Percentiles rank a stretch among this genome's conserved stretches.
Conservation (phyloP, 2,113 vertebrate species). For the Brachirus orientalis region DNA sequence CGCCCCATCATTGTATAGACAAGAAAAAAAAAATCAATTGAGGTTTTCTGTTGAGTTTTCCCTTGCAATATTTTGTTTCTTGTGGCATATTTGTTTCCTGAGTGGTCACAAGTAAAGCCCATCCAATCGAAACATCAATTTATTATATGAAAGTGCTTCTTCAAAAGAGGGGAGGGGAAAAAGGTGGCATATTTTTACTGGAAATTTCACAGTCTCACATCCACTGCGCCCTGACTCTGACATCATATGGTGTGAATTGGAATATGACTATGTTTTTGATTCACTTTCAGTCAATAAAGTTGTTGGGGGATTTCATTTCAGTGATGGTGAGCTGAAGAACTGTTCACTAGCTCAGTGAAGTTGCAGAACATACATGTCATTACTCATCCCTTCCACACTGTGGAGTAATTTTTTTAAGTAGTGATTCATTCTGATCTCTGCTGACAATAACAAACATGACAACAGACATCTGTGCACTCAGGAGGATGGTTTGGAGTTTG, state of each 20-base stretch:
- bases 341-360: constrained; percentile 44
- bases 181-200: constrained; percentile 69
- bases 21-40: constrained; percentile 76
- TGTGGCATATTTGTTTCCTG: constrained; percentile 83
- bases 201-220: constrained; percentile 78
- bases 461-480: too few relatives aligned
- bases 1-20: constrained; percentile 21
- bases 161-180: constrained; percentile 18
- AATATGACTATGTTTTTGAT: constrained; percentile 68
- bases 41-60: constrained; percentile 74
- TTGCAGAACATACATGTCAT: constrained; percentile 10
- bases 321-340: constrained; percentile 42
- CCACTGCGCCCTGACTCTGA: constrained; percentile 40
- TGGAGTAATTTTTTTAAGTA: too few relatives aligned
- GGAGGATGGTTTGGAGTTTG: too few relatives aligned
- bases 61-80: constrained; percentile 84
- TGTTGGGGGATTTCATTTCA: constrained; percentile 59
- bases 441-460: too few relatives aligned
- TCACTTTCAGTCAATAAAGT: constrained; percentile 68
- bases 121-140: constrained; percentile 86
- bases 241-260: constrained; percentile 54
- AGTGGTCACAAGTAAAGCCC: constrained; percentile 78
- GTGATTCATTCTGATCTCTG: too few relatives aligned
- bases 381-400: too few relatives aligned
- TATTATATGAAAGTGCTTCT: constrained; percentile 81